Evolutionary conservation across 2,888 invertebrate species (phyloP), one percentile per base, ranked within the genome.

Genomic region (Alloscopus bannaensis): DNA sequence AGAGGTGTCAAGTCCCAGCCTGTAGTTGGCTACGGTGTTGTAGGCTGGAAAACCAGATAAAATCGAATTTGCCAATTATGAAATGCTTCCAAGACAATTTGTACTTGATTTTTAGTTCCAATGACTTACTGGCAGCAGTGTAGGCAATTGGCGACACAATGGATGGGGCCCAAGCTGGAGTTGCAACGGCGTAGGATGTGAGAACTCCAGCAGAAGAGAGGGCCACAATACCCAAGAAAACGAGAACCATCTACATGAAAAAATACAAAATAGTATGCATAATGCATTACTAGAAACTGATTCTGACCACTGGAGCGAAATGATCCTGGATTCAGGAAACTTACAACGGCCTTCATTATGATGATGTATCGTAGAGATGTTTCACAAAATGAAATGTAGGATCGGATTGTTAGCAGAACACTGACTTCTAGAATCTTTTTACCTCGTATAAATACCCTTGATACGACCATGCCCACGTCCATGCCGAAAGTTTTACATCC

Each of bases 1-100:
- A 66, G 81, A 72, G 40, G 84, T 84, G 79, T 84, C 84, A 60
- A 84, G 76, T 24, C 57, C 72, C 57, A 84, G 65, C 70, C 78
- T 69, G 76, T 83, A 84, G 71, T 83, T 81, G 18, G 72, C 80
- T 26, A 62, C 55, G 13, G 81, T 80, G 55, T 47, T 64, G 66
- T 80, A 83, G n/a, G 72, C 82, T 82, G 59, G 3, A 47, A 76
- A 22, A 18, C 20, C 68, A 24, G 28, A 50, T 2, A 26, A 28
- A 36, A 65, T 16, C 24, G 13, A 31, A 4, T 24, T 60, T 57
- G 6, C 16, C 8, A 57, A 13, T 57, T 57, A 57, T 28, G 20
- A 24, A 2, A 65, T 26, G 24, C 26, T 65, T 1, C 16, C 1
- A 31, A 50, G 22, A 64, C n/a, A 8, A 28, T 22, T 40, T 20